Base-by-base conservation (phyloP, 2,888 invertebrate genomes). In the Chymomyza fuscimana region DNA sequence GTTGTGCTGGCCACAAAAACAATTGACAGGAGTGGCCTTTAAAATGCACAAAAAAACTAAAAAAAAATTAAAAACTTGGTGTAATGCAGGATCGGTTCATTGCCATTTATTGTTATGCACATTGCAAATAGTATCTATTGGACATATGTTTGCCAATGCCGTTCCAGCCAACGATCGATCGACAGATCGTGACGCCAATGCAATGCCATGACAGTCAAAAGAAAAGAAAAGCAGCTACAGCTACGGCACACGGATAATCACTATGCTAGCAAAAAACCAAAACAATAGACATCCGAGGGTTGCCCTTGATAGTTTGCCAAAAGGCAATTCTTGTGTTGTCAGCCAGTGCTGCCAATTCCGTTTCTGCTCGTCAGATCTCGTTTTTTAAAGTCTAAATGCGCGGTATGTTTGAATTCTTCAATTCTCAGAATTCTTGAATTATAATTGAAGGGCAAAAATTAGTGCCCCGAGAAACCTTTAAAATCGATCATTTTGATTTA, bases 1-100 rank as follows among this genome's bases (percentile, higher is more conserved):
- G 40, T 46, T 46, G 10, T 12, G 40, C 12, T 46, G 4, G 9
- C 32, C 32, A 32, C 5, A 46, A 46, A 46, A 46, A 46, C 40
- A 46, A 46, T 59, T 46, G 51, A 1, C 67, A 77, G 80, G 77
- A 79, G 82, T 79, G 80, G 72, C 58, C 72, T 12, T 46, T 46
- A 46, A 32, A 46, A 46, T 46, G 12, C 12, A 36, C 9, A 12
- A 46, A 12, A 12, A 46, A 46, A 12, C 12, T 10, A 40, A 2
- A 9, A 12, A 1, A 1, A 12, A 9, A 40, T 5, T 1, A 46
- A 46, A 46, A 46, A 46, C 40, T 46, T 46, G 40, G 12, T 46
- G 40, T 46, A 46, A 46, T 46, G 40, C 52, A 58, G 58, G 58
- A 58, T 58, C 58, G 58, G 25, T 58, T 25, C 60, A 60, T 60